A percentile compares a stretch with the other conserved stretches of the same genome.
These are phyloP conservation scores for Aethes cnicana DNA, from an alignment of 2,888 invertebrate species.

Conservation along the genomic window DNA sequence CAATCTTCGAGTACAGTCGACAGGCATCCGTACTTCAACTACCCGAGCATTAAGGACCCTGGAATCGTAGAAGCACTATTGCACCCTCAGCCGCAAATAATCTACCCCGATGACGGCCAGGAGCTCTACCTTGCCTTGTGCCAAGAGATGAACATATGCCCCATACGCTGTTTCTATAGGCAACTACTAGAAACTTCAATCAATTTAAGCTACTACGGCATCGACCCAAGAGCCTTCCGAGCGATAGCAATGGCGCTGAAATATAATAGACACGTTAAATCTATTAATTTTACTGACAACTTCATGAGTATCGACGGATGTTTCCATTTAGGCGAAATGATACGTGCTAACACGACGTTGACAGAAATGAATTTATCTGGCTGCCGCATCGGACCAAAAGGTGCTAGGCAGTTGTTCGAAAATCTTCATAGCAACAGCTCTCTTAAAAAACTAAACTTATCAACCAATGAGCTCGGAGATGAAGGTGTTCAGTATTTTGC, in stretches of 20 bases:
- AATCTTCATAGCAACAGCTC: slow-evolving; percentile 45
- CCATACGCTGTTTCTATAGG: slow-evolving; percentile 51
- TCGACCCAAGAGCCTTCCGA: slow-evolving; percentile 54
- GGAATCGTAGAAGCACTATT: slow-evolving; percentile 59
- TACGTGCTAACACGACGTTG: slow-evolving; percentile 49
- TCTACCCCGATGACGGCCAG: slow-evolving; percentile 62
- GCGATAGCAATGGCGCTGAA: slow-evolving; percentile 60
- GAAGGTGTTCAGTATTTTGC: slow-evolving; percentile 48
- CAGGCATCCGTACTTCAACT: slow-evolving; percentile 59
- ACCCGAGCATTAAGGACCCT: slow-evolving; percentile 63
- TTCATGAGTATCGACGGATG: slow-evolving; percentile 60
- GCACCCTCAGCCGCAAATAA: slow-evolving; percentile 40
- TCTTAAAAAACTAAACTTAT: slow-evolving; percentile 49
- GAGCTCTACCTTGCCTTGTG: slow-evolving; percentile 58
- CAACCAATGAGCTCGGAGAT: slow-evolving; percentile 53
- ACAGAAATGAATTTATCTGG: slow-evolving; percentile 56
- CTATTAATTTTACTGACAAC: slow-evolving; percentile 57
- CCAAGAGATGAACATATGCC: slow-evolving; percentile 55
- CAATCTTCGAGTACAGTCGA: slow-evolving; percentile 58
- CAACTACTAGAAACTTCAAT: slow-evolving; percentile 49
- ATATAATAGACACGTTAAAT: slow-evolving; percentile 52
- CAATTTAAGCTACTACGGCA: slow-evolving; percentile 61
- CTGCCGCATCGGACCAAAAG: slow-evolving; percentile 57
- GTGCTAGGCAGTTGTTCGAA: slow-evolving; percentile 44
- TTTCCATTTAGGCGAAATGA: slow-evolving; percentile 62